Evolutionary conservation across 2,797 vertebrate genomes (phyloP).

Genomic region (Podargus strigoides): DNA sequence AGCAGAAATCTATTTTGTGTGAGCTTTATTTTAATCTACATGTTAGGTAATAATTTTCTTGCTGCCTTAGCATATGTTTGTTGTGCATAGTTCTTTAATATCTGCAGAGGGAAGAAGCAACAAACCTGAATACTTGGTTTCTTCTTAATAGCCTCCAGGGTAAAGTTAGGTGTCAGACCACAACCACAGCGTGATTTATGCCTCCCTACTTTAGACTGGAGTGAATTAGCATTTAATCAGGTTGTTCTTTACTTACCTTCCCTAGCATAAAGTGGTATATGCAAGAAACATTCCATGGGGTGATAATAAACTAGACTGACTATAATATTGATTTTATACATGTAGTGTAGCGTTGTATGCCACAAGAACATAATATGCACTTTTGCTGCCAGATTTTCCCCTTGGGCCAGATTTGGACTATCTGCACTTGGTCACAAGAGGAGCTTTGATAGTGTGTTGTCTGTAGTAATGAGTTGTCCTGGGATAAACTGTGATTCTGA

Average conservation of each 20-base stretch:
- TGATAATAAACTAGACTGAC: neutral
- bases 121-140: neutral
- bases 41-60: neutral
- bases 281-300: neutral
- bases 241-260: neutral
- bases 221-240: neutral
- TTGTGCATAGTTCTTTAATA: neutral
- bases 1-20: neutral
- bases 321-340: neutral
- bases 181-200: neutral
- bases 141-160: neutral
- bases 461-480: slow-evolving; percentile 38
- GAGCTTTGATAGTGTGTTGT: neutral
- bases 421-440: neutral
- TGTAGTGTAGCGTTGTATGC: neutral
- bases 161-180: neutral
- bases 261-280: neutral
- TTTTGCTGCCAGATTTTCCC: neutral
- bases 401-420: neutral
- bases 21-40: neutral
- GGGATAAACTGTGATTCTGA: slow-evolving; percentile 23
- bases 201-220: neutral
- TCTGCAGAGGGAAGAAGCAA: neutral
- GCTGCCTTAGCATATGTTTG: neutral
- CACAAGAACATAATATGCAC: neutral